phyloP scores from a whole-genome alignment of 2,888 invertebrate genomes.

The Papilio demoleus region DNA sequence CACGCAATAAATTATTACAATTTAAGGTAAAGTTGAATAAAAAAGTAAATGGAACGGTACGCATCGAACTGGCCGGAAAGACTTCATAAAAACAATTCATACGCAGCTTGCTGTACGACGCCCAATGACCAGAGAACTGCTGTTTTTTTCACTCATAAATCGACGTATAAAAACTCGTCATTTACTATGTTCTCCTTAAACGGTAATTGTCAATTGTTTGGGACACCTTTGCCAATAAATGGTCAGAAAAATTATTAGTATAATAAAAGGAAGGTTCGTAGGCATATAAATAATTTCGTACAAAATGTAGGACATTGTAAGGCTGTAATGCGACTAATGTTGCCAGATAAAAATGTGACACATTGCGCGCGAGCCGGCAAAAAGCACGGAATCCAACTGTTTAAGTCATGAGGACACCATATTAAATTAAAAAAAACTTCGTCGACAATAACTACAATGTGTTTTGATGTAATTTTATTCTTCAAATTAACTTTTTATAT shows the following conservation, averaged over 20 bases:
- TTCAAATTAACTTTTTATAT: constrained; percentile 10
- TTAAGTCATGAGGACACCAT: constrained; percentile 39
- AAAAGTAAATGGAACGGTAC: constrained; percentile 4
- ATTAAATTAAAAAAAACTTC: constrained; percentile 38
- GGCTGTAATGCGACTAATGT: constrained; percentile 37
- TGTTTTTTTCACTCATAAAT: constrained; percentile 19
- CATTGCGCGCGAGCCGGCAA: constrained; percentile 36
- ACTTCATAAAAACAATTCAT: constrained; percentile 8
- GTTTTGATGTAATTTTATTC: constrained; percentile 33
- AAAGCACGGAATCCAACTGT: constrained; percentile 38
- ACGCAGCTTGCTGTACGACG: background rate
- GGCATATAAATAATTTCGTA: background rate
- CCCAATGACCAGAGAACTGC: background rate
- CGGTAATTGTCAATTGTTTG: constrained; percentile 10
- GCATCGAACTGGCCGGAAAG: constrained; percentile 1
- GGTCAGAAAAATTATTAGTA: background rate
- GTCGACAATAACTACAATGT: constrained; percentile 38
- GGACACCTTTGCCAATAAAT: background rate
- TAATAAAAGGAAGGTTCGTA: background rate
- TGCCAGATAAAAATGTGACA: constrained; percentile 41
- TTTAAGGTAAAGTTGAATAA: constrained; percentile 18
- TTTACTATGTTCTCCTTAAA: constrained; percentile 18
- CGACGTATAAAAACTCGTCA: background rate
- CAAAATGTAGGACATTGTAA: constrained; percentile 15
- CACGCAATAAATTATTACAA: constrained; percentile 13